phyloP scores from a whole-genome alignment of 2,888 invertebrate genomes.

The Formica aserva region DNA sequence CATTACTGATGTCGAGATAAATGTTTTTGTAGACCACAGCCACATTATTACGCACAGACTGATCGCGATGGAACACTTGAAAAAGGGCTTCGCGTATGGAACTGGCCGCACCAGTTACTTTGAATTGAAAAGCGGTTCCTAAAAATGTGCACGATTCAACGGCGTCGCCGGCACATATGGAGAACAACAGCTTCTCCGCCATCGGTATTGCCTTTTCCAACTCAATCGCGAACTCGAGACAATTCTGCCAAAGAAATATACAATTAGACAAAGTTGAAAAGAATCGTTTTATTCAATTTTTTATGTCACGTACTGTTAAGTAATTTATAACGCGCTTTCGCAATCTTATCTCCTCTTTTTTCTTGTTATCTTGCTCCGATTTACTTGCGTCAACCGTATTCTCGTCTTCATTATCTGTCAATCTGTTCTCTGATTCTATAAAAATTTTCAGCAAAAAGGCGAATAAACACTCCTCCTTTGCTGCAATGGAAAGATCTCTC shows the following conservation, averaged over 20 bases:
- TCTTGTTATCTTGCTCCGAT: conserved; percentile 84
- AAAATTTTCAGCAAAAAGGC: conserved; percentile 80
- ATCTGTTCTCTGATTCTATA: conserved; percentile 80
- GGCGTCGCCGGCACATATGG: conserved; percentile 92
- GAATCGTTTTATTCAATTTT: background rate
- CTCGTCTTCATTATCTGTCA: background rate
- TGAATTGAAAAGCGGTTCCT: conserved; percentile 92
- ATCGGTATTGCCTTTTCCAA: conserved; percentile 88
- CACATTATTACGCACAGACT: conserved; percentile 82
- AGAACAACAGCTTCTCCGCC: conserved; percentile 91
- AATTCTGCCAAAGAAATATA: conserved; percentile 84
- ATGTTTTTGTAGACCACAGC: conserved; percentile 81
- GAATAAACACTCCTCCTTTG: conserved; percentile 77
- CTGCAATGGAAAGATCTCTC: conserved; percentile 63
- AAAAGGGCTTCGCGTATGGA: conserved; percentile 86
- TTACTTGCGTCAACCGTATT: background rate
- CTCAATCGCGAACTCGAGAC: conserved; percentile 86
- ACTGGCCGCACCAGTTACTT: conserved; percentile 90
- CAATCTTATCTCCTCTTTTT: conserved; percentile 87
- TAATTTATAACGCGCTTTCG: conserved; percentile 90
- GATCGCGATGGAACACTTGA: conserved; percentile 81
- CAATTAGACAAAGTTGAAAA: background rate
- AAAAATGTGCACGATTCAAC: conserved; percentile 96
- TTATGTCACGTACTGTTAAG: conserved; percentile 88
- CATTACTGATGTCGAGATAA: conserved; percentile 73